These are phyloP conservation scores for Spodoptera picta DNA, from an alignment of 2,888 invertebrate genomes.

Conservation along the genomic window DNA sequence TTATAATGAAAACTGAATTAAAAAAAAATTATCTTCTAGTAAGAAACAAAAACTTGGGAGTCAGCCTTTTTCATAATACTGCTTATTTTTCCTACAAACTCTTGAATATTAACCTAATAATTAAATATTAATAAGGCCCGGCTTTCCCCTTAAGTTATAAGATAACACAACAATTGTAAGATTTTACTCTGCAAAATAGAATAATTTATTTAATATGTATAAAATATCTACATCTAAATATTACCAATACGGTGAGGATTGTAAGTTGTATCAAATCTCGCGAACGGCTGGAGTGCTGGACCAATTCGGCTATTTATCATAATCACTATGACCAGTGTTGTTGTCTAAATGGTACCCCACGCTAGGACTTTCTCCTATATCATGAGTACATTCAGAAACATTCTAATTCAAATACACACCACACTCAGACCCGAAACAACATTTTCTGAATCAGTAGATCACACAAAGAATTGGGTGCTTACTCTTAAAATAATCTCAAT, in stretches of 20 bases:
- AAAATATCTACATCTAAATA: conserved; percentile 3
- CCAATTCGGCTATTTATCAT: too few species aligned
- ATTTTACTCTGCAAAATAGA: conserved; percentile 32
- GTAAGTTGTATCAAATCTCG: not conserved
- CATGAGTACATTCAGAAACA: too few species aligned
- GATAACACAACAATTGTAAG: conserved; percentile 39
- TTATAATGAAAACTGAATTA: not conserved
- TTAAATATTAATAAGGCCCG: conserved; percentile 51
- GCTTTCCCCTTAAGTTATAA: conserved; percentile 36
- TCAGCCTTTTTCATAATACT: conserved; percentile 2
- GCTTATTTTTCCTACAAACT: conserved; percentile 20
- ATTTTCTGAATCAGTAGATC: too few species aligned
- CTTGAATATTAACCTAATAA: conserved; percentile 48
- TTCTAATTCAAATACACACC: too few species aligned
- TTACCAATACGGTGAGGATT: conserved; percentile 1
- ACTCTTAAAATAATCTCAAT: too few species aligned
- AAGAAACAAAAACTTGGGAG: not conserved
- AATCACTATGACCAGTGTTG: too few species aligned
- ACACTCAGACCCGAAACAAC: too few species aligned
- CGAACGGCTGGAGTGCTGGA: too few species aligned
- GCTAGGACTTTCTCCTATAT: too few species aligned
- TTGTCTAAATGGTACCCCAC: too few species aligned
- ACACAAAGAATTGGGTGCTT: too few species aligned
- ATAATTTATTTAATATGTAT: conserved; percentile 44
- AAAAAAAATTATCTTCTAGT: too few species aligned